Evolutionary conservation across 2,888 invertebrate genomes (phyloP).

Genomic region (Neoitamus cyanurus): DNA sequence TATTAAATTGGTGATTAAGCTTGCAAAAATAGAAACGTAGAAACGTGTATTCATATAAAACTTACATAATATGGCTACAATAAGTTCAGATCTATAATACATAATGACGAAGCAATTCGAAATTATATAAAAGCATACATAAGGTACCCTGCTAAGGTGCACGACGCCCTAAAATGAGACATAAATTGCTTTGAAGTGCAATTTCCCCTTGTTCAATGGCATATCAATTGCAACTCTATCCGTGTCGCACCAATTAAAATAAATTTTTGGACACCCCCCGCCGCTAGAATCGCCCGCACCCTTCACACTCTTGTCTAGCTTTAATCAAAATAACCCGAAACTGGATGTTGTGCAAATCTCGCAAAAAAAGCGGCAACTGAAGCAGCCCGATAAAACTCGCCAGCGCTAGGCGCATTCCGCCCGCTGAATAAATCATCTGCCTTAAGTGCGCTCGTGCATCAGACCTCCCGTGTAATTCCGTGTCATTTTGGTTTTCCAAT

Average conservation of each 20-base stretch:
- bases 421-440: constrained; percentile 37
- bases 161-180: neutral
- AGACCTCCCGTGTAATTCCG: constrained; percentile 48
- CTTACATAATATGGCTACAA: neutral
- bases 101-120: neutral
- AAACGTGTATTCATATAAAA: too few relatives aligned
- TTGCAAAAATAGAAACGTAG: too few relatives aligned
- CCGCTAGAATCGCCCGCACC: neutral
- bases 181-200: constrained; percentile 1
- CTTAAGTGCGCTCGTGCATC: constrained; percentile 46
- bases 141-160: neutral
- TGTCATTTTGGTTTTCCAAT: constrained; percentile 53
- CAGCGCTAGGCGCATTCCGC: neutral
- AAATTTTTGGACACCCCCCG: neutral
- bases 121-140: neutral
- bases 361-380: neutral
- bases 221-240: neutral
- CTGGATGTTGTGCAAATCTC: constrained; percentile 12
- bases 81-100: neutral
- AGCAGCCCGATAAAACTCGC: neutral
- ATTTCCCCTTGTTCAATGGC: neutral
- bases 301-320: neutral
- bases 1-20: too few relatives aligned
- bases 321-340: constrained; percentile 20
- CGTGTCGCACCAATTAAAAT: neutral